Conservation (phyloP, 1,140 invertebrate genomes). For the Rhizoglyphus robini region DNA sequence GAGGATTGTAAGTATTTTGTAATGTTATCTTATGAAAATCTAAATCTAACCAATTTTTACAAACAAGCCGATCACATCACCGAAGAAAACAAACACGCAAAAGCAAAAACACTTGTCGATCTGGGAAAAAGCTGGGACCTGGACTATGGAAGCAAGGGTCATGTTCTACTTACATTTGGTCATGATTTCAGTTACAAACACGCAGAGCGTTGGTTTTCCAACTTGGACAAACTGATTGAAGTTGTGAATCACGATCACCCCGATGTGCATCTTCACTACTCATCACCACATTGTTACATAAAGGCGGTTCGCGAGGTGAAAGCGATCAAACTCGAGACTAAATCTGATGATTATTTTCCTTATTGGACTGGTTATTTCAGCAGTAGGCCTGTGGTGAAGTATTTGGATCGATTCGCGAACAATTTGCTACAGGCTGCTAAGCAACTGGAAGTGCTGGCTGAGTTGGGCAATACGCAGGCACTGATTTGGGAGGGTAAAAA, state of each 20-base stretch:
- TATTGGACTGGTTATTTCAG: conserved; percentile 47
- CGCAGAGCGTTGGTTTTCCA: conserved; percentile 65
- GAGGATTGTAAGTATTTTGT: conserved; percentile 3
- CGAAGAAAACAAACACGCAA: conserved; percentile 11
- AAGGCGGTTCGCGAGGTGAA: conserved; percentile 44
- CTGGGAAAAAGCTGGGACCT: background rate
- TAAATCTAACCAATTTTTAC: background rate
- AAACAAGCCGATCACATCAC: conserved; percentile 17
- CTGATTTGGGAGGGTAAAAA: conserved; percentile 16
- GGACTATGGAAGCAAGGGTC: conserved; percentile 13
- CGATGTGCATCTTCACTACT: conserved; percentile 52
- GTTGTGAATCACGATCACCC: conserved; percentile 37
- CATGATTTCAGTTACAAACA: conserved; percentile 15
- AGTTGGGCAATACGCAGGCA: conserved; percentile 12
- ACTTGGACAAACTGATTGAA: conserved; percentile 66
- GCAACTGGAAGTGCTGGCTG: conserved; percentile 27
- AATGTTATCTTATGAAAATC: background rate
- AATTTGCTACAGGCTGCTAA: conserved; percentile 64
- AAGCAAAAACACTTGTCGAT: background rate
- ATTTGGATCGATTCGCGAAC: conserved; percentile 44
- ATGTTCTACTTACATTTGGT: conserved; percentile 18
- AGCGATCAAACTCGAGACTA: conserved; percentile 44
- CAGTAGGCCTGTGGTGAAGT: conserved; percentile 47
- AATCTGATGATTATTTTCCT: conserved; percentile 70
- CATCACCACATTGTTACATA: conserved; percentile 58